Percentiles rank a stretch among this genome's conserved stretches.
Evolutionary conservation across 2,797 vertebrate genomes (phyloP).

Genomic region (Sitta carolinensis): DNA sequence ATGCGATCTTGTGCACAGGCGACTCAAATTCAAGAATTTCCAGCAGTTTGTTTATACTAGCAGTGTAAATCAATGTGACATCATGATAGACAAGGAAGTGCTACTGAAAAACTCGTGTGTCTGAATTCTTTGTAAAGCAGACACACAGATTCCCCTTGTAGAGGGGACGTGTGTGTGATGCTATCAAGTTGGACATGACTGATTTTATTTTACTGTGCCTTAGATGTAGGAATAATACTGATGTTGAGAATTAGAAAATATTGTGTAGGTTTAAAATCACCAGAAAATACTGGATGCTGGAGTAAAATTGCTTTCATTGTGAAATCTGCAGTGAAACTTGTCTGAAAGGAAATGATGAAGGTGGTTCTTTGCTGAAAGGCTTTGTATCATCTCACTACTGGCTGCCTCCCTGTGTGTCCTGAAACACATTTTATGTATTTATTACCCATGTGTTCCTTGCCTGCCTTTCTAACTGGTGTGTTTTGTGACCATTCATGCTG

Average conservation of each 20-base stretch:
- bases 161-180: neutral
- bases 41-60: neutral
- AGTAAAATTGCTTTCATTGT: neutral
- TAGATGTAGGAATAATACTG: neutral
- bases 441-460: neutral
- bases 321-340: neutral
- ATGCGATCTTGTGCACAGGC: neutral
- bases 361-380: neutral
- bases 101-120: neutral
- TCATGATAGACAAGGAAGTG: neutral
- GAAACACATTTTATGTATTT: neutral
- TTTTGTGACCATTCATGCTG: conserved; percentile 1
- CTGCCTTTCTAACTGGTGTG: neutral
- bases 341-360: neutral
- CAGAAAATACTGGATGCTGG: neutral
- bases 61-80: neutral
- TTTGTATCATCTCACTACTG: neutral
- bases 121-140: neutral
- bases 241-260: neutral
- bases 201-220: neutral
- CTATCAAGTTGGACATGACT: neutral
- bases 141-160: neutral
- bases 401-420: neutral
- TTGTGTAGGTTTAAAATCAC: neutral
- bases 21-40: neutral